A percentile compares a stretch with the other conserved stretches of the same genome.
These are phyloP conservation scores for Drosophila varians DNA, from an alignment of 1,140 invertebrate genomes.

Conservation along the genomic window DNA sequence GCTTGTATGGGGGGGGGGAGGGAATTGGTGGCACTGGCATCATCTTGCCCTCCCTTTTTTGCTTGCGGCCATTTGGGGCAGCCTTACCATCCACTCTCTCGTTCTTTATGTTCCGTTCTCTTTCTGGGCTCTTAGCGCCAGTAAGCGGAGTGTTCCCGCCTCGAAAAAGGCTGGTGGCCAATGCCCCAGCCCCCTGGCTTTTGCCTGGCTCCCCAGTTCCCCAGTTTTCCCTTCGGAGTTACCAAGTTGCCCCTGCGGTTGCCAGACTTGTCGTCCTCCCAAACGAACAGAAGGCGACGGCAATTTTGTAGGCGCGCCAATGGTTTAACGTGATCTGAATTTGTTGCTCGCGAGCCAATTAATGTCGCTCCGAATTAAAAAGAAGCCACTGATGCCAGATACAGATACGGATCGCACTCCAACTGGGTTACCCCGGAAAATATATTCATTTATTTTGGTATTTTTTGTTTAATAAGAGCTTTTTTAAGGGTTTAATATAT, in stretches of 20 bases:
- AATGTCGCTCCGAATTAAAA: constrained; percentile 53
- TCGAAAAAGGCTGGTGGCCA: constrained; percentile 47
- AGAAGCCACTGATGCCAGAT: constrained; percentile 26
- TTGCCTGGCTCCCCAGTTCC: background rate
- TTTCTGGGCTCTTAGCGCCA: constrained; percentile 53
- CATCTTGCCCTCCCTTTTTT: constrained; percentile 69
- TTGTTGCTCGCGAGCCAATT: constrained; percentile 75
- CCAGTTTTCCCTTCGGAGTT: constrained; percentile 5
- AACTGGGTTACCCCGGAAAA: constrained; percentile 22
- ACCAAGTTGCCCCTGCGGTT: constrained; percentile 47
- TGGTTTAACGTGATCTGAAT: constrained; percentile 81
- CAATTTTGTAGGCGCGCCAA: constrained; percentile 68
- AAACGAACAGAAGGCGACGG: constrained; percentile 69
- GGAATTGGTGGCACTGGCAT: constrained; percentile 18
- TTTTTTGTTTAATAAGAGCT: background rate
- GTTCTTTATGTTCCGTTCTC: background rate
- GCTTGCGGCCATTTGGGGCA: constrained; percentile 49
- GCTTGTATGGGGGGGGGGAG: constrained; percentile 1
- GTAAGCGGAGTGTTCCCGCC: constrained; percentile 56
- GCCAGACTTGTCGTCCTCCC: constrained; percentile 35
- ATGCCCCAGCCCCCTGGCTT: constrained; percentile 6
- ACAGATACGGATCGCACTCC: constrained; percentile 32
- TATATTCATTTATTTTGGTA: constrained; percentile 1
- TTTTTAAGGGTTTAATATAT: no score
- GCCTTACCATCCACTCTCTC: constrained; percentile 31